Percentiles rank a stretch among this genome's conserved stretches.
These are phyloP conservation scores for Tinamus major DNA, from an alignment of 2,797 vertebrate genomes.

Conservation along the genomic window DNA sequence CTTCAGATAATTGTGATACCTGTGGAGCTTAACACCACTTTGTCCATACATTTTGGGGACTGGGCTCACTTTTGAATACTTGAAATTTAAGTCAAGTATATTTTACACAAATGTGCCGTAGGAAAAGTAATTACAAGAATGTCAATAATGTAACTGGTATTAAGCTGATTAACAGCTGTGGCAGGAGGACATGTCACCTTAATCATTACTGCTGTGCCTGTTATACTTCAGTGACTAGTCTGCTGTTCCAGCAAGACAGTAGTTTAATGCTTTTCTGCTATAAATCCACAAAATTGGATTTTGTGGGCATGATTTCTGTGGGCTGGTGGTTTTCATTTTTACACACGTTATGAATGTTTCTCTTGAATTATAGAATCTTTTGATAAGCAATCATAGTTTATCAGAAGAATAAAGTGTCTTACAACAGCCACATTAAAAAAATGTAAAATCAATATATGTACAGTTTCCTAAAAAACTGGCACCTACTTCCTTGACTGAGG, in stretches of 20 bases:
- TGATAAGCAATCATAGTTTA: slow-evolving; percentile 86
- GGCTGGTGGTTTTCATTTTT: slow-evolving; percentile 82
- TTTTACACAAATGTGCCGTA: slow-evolving; percentile 78
- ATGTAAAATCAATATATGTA: slow-evolving; percentile 87
- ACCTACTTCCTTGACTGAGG: slow-evolving; percentile 76
- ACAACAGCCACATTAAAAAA: slow-evolving; percentile 83
- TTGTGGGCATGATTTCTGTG: slow-evolving; percentile 83
- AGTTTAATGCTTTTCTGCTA: slow-evolving; percentile 80
- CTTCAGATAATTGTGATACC: neutral
- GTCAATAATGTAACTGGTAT: slow-evolving; percentile 83
- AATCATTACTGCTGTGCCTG: slow-evolving; percentile 81
- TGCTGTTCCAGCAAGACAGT: slow-evolving; percentile 79
- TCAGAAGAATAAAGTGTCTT: slow-evolving; percentile 85
- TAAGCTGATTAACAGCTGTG: slow-evolving; percentile 85
- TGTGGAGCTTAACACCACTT: neutral
- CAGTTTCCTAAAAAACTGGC: slow-evolving; percentile 83
- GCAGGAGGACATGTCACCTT: slow-evolving; percentile 76
- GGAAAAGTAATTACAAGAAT: slow-evolving; percentile 84
- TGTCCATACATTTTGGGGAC: slow-evolving; percentile 51
- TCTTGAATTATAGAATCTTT: slow-evolving; percentile 85
- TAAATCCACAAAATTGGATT: slow-evolving; percentile 88
- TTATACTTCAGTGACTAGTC: slow-evolving; percentile 77
- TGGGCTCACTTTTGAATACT: slow-evolving; percentile 62
- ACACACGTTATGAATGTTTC: slow-evolving; percentile 83
- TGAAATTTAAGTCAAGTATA: slow-evolving; percentile 81